Evolutionary conservation across 2,797 vertebrate genomes (phyloP), one percentile per base, ranked within the genome.

Genomic region (Sphenodon punctatus): DNA sequence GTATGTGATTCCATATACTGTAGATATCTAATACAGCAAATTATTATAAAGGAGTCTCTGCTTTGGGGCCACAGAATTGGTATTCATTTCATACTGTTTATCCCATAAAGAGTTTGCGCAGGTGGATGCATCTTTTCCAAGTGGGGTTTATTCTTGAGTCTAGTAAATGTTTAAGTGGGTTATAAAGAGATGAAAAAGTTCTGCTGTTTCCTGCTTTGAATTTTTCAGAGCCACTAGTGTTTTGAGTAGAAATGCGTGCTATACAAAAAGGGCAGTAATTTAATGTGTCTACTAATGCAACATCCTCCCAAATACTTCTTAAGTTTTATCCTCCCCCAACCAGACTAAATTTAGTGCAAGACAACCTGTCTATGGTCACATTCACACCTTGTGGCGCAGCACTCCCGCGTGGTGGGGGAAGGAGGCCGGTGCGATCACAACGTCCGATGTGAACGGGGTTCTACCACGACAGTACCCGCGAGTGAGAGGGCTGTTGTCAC

Each of bases 221-320:
- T 77, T 87, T 78, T 69, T 56, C 41, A 43, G 12, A 55, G 74
- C 64, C 79, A 67, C 3, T 64, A 79, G 42, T 19, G 0, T 78
- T 90, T 68, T 80, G 23, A 58, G 76, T 85, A 85, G 59, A 84
- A 83, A 88, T 38, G 81, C 55, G 59, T 69, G 41, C n/a, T 83
- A 4, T 13, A 11, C 10, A 56, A 59, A 75, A 81, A 53, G 42
- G 66, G 73, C 56, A 63, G n/a, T 72, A 68, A 74, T 15, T 53
- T 83, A 23, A 63, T 88, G 79, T 80, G 63, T 55, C 79, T 75
- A 60, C 11, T 78, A 67, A 48, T 42, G n/a, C 53, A 84, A 77
- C 48, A 60, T 67, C 64, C 74, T 89, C 41, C 64, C 79, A 82
- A 61, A 78, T 67, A 64, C 30, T 9, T 32, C 20, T 68, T 71